Base-by-base conservation (phyloP, 92 coral and sea anemone species). In the Porites rus region DNA sequence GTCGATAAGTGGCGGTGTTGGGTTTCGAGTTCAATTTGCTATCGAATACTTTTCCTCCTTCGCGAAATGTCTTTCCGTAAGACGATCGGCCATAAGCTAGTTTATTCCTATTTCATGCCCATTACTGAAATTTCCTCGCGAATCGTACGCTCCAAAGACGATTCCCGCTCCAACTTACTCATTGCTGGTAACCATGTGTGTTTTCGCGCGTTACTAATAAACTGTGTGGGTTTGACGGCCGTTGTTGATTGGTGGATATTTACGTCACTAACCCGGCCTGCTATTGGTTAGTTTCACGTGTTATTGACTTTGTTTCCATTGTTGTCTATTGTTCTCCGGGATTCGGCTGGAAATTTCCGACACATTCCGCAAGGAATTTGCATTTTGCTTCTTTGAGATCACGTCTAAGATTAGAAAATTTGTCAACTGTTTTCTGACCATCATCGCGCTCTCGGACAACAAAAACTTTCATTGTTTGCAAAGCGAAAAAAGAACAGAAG, bases 151-250 rank as follows among this genome's bases (percentile, higher is more conserved):
- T 19, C 58, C 80, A 20, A 28, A 25, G 18, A 64, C 56, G 70
- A 68, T 87, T 87, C 72, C 13, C 80, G 74, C 79, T 87, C 74
- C 74, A 78, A 66, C 52, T 73, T 58, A 78, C 74, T 80, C 79
- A 82, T 87, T 50, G 80, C 25, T 75, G 75, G 95, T 92, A 43
- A 75, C 93, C 93, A 92, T 92, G 95, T 92, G 95, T 85, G 92
- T 88, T 92, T 89, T 89, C 91, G 95, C 95, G 96, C 94, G 98
- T 95, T 88, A 91, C 98, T 88, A 95, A 91, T 92, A 95, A 91
- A 95, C 98, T 91, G 74, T 91, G 78, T 79, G 74, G 81, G 78
- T n/a, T 52, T 72, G 63, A n/a, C 60, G 16, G 88, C 89, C 8
- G 19, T 74, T n/a, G 56, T 86, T 38, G 93, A 92, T 92, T 92